A percentile compares a stretch with the other conserved stretches of the same genome.
phyloP scores from a whole-genome alignment of 1,140 invertebrate genomes.

The Colletes gigas region DNA sequence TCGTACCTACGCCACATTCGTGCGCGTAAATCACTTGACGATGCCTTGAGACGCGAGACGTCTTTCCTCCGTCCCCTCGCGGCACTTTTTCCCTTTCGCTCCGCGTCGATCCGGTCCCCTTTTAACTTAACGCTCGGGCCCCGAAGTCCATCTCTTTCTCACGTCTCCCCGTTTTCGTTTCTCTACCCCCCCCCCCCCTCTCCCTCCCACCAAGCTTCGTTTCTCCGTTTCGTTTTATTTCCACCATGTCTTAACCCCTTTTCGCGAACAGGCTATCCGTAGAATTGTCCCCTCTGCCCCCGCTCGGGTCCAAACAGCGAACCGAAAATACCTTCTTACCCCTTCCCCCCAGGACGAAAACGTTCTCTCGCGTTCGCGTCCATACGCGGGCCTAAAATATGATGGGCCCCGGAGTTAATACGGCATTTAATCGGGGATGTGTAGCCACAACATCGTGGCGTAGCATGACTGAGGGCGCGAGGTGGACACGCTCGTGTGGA shows the following conservation, averaged over 20 bases:
- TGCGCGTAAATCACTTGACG: constrained; percentile 76
- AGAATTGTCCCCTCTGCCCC: constrained; percentile 23
- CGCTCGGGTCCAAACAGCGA: neutral
- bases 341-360: constrained; percentile 2
- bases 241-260: constrained; percentile 62
- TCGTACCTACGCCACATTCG: constrained; percentile 75
- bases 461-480: constrained; percentile 59
- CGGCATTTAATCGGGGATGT: constrained; percentile 75
- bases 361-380: constrained; percentile 22
- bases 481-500: constrained; percentile 37
- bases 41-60: constrained; percentile 67
- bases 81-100: constrained; percentile 28
- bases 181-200: constrained; percentile 25
- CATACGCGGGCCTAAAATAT: constrained; percentile 67
- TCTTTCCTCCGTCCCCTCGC: constrained; percentile 36
- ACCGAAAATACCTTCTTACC: constrained; percentile 31
- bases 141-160: neutral
- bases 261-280: constrained; percentile 58
- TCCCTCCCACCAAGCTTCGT: constrained; percentile 11
- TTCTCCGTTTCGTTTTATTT: constrained; percentile 63
- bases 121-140: no score
- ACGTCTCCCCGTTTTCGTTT: neutral
- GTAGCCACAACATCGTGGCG: constrained; percentile 74
- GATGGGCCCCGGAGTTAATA: constrained; percentile 70
- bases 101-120: neutral